Evolutionary conservation across 2,888 invertebrate species (phyloP).

Genomic region (Neria commutata): DNA sequence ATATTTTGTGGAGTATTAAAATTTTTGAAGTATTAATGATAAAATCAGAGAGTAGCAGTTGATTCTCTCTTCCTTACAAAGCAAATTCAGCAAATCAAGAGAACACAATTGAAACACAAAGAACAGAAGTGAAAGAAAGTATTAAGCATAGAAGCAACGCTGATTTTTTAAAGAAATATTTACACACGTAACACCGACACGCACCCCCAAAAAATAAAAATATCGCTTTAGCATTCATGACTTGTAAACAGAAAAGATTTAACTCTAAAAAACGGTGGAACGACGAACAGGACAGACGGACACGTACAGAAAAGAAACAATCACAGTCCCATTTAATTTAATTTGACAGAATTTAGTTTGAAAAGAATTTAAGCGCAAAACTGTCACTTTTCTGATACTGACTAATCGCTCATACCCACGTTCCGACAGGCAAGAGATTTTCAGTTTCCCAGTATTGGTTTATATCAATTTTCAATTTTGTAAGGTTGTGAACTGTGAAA

Average conservation of each 20-base stretch:
- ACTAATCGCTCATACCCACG: conserved; percentile 26
- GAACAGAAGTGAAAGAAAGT: conserved; percentile 6
- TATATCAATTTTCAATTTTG: conserved; percentile 62
- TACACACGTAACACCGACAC: conserved; percentile 12
- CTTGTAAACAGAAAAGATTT: conserved; percentile 17
- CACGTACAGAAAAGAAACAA: conserved; percentile 24
- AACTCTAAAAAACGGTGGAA: not conserved
- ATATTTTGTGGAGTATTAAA: not conserved
- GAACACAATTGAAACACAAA: conserved; percentile 14
- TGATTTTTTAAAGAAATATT: conserved; percentile 1
- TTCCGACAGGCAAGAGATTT: not conserved
- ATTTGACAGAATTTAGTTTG: conserved; percentile 13
- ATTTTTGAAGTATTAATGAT: not conserved
- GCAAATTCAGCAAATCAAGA: conserved; percentile 10
- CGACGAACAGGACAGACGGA: not conserved
- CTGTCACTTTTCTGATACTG: conserved; percentile 19
- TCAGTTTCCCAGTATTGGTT: conserved; percentile 38
- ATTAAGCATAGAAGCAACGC: not conserved
- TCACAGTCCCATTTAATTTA: conserved; percentile 35
- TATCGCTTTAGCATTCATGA: conserved; percentile 23
- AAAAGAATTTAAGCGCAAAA: not conserved
- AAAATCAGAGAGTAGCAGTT: conserved; percentile 15
- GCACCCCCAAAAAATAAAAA: conserved; percentile 4
- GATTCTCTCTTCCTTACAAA: conserved; percentile 24
- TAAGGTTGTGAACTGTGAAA: conserved; percentile 58